Evolutionary conservation across 2,113 vertebrate genomes (phyloP), one percentile per base, ranked within the genome.

Genomic region (Paratilapia polleni): DNA sequence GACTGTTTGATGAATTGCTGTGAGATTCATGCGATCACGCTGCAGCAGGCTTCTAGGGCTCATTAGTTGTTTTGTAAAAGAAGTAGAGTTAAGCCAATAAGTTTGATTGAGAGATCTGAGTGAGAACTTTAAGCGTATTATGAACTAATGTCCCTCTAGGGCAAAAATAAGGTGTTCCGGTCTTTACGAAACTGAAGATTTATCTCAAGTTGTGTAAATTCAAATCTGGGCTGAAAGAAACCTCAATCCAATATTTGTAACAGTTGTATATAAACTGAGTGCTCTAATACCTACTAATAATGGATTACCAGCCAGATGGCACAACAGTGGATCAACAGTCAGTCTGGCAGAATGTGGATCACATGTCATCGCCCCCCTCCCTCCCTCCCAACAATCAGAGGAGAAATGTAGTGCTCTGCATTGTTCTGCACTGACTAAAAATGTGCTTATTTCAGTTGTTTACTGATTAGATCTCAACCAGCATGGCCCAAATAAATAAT

Each of bases 301-400:
- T 34, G 84, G 90, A 91, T 88, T 87, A 89, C 75, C 61, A 88
- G 73, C 28, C 90, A 91, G 84, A 92, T 87, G 84, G 88, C 77
- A 61, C 64, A 24, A 70, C 79, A 28, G 80, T 78, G 76, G 68
- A 86, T 82, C 75, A 88, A 80, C 64, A 78, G 76, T 82, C 61
- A 74, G 77, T 74, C 78, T 19, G 80, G 54, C 64, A 43, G 62
- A 54, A 15, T 78, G 62, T 64, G 59, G 14, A 87, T 82, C 78
- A 75, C 82, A 82, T 63, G 85, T 75, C 56, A 66, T 11, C 3
- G 14, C 11, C 4, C 10, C 58, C 5, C 26, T n/a, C n/a, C n/a
- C 11, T 31, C 54, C 1, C 3, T 62, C 76, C 59, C 13, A 15
- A 64, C 36, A 57, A 19, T 41, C 1, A 60, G 1, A 7, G 76